Base-by-base conservation (phyloP, 2,888 invertebrate species). In the Choristoneura rosaceana region DNA sequence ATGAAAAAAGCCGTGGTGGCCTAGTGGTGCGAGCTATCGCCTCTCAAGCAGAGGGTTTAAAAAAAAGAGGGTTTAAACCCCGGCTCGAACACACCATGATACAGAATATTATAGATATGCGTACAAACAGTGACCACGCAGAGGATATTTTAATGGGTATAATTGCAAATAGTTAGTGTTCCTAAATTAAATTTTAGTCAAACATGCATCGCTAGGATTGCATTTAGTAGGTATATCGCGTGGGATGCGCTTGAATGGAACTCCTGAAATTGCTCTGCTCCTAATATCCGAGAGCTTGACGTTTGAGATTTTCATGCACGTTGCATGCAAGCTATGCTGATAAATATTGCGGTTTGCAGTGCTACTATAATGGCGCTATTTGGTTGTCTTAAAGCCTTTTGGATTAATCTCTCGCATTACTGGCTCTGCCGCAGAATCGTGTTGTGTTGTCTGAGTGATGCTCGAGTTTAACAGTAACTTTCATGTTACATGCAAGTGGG, bases 311-410 rank as follows among this genome's bases (percentile, higher is more conserved):
- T 38, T 12, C 17, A 55, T 55, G 55, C 55, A 25, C 41, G 47
- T n/a, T 61, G 41, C 68, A 68, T 59, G 59, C 10, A 17, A 15
- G 25, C 25, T 45, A 2, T 61, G 47, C 25, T n/a, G 41, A 14
- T 38, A 47, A 61, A 60, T 41, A 68, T 47, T 68, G 43, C 41
- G 17, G 25, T 66, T 55, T 14, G 47, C n/a, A 5, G 4, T n/a
- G n/a, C 47, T 17, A 17, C 50, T 5, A 15, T n/a, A 50, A 50
- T 15, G 15, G 17, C 14, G 8, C 52, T 8, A 15, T 47, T 47
- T 7, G n/a, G n/a, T 47, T n/a, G 47, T 47, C 14, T 47, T 5
- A n/a, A 5, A n/a, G 47, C 47, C 4, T 7, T 47, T 47, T n/a
- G 47, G 5, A 14, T n/a, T 47, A n/a, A 14, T 5, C 4, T 14